Evolutionary conservation across 2,888 invertebrate species (phyloP).

Genomic region (Tuta absoluta): DNA sequence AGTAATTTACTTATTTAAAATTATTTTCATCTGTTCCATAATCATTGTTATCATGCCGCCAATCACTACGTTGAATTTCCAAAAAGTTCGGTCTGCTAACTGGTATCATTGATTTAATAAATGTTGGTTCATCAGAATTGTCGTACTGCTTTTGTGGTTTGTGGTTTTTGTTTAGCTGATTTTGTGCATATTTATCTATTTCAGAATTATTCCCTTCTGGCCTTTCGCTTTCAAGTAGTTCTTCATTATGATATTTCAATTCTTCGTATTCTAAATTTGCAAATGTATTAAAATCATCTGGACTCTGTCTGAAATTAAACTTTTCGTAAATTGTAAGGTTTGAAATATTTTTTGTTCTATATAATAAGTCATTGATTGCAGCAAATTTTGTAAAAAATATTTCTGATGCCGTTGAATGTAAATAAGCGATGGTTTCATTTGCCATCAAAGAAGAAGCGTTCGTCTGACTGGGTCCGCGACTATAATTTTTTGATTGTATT

Average conservation of each 20-base stretch:
- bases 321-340: constrained; percentile 3
- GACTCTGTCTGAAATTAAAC: background rate
- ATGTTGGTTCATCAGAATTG: constrained; percentile 12
- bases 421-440: background rate
- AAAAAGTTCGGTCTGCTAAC: constrained; percentile 53
- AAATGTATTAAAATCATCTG: background rate
- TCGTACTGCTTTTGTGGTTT: background rate
- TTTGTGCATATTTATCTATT: constrained; percentile 1
- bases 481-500: too few relatives aligned
- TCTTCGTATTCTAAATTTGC: constrained; percentile 23
- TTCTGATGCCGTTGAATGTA: background rate
- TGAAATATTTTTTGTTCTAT: constrained; percentile 20
- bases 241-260: constrained; percentile 22
- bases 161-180: too few relatives aligned
- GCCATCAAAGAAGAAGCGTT: background rate
- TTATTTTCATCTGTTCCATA: constrained; percentile 30
- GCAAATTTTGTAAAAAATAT: constrained; percentile 6
- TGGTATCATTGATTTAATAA: constrained; percentile 47
- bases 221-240: background rate
- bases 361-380: constrained; percentile 28
- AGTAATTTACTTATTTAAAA: background rate
- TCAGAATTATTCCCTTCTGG: background rate
- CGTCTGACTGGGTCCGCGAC: background rate
- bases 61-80: constrained; percentile 54
- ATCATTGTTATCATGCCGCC: constrained; percentile 48